Conservation (phyloP, 2,797 vertebrate species). For the Manis crassicaudata region DNA sequence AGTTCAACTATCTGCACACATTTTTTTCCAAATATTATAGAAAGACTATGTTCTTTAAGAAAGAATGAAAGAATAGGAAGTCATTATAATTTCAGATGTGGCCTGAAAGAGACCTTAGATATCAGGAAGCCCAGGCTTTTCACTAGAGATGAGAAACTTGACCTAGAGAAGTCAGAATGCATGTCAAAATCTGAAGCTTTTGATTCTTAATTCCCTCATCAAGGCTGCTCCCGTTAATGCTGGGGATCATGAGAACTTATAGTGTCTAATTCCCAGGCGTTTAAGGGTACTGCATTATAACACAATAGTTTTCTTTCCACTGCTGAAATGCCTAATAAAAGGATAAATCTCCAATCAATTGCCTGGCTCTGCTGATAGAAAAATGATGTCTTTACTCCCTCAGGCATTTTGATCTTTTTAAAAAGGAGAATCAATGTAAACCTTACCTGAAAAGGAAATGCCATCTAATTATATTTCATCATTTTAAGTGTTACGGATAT, state of each 20-base stretch:
- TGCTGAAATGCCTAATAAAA: background rate
- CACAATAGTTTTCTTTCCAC: background rate
- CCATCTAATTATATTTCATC: constrained; percentile 9
- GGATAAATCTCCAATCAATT: background rate
- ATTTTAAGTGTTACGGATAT: background rate
- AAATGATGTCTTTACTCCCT: background rate
- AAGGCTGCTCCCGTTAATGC: background rate
- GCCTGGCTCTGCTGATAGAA: background rate
- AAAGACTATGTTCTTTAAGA: background rate
- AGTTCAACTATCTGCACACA: background rate
- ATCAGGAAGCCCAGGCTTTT: background rate
- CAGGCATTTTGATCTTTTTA: background rate
- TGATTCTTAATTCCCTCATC: background rate
- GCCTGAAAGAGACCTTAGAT: background rate
- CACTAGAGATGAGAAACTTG: background rate
- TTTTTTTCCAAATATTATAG: background rate
- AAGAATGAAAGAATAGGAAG: background rate
- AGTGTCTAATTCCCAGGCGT: background rate
- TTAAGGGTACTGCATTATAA: background rate
- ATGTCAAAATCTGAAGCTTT: background rate
- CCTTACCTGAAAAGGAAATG: constrained; percentile 3
- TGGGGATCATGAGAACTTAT: background rate
- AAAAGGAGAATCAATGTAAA: background rate
- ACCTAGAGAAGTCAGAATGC: background rate
- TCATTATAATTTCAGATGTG: background rate